phyloP scores from a whole-genome alignment of 2,113 vertebrate genomes.

The Axis porcinus region DNA sequence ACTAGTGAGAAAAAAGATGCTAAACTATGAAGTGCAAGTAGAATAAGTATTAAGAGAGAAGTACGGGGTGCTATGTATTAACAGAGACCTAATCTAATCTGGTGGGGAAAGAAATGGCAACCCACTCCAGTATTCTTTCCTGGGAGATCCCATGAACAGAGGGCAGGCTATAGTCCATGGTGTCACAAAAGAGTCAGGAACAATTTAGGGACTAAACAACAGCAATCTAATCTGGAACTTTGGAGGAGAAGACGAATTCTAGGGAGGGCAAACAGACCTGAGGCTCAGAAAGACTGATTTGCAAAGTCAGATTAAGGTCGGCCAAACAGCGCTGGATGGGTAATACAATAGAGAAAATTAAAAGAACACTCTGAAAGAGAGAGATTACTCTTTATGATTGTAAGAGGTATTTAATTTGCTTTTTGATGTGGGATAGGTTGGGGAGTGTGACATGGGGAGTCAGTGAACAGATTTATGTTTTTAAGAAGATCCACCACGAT shows the following conservation, averaged over 20 bases:
- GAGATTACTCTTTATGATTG: not conserved
- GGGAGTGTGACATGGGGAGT: not conserved
- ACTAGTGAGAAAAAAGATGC: not conserved
- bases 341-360: not conserved
- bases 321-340: not conserved
- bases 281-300: not conserved
- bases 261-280: not conserved
- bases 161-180: too few species aligned
- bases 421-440: not conserved
- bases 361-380: not conserved
- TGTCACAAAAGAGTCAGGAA: too few species aligned
- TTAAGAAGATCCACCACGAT: not conserved
- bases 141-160: not conserved
- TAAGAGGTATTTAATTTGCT: constrained; percentile 1
- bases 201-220: not conserved
- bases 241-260: not conserved
- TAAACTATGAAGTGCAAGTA: not conserved
- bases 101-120: too few species aligned
- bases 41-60: not conserved
- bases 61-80: not conserved
- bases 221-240: not conserved
- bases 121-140: not conserved
- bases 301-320: not conserved
- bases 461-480: not conserved
- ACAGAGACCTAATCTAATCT: not conserved